Conservation (phyloP, 2,888 invertebrate species). For the Scrobipalpa costella region DNA sequence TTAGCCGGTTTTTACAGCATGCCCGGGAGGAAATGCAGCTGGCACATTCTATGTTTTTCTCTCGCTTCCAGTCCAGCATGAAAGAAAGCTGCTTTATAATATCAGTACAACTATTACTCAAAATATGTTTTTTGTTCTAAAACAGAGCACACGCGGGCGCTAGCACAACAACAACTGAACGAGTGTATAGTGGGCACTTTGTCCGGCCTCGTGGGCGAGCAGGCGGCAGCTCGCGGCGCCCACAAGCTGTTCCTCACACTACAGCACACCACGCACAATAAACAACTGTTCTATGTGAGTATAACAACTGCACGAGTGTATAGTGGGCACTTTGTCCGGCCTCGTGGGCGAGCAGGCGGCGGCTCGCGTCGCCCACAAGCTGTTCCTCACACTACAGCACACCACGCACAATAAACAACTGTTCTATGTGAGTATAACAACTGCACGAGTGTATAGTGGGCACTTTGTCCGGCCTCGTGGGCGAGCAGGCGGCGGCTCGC, state of each 20-base stretch:
- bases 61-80: too few relatives aligned
- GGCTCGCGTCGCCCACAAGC: constrained; percentile 90
- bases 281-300: constrained; percentile 95
- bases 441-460: constrained; percentile 88
- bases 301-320: constrained; percentile 85
- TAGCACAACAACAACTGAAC: constrained; percentile 85
- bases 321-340: constrained; percentile 90
- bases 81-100: too few relatives aligned
- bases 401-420: constrained; percentile 93
- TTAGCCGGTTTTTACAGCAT: too few relatives aligned
- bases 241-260: constrained; percentile 92
- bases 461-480: constrained; percentile 90
- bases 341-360: constrained; percentile 93
- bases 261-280: constrained; percentile 92
- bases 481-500: constrained; percentile 90
- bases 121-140: neutral
- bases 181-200: constrained; percentile 90
- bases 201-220: constrained; percentile 91
- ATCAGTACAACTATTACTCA: neutral
- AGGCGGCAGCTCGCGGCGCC: constrained; percentile 91
- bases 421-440: constrained; percentile 90
- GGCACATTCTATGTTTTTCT: too few relatives aligned
- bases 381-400: constrained; percentile 93
- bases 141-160: constrained; percentile 83
- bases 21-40: too few relatives aligned